Evolutionary conservation across 2,113 vertebrate species (phyloP), one percentile per base, ranked within the genome.

Genomic region (Bufo bufo): DNA sequence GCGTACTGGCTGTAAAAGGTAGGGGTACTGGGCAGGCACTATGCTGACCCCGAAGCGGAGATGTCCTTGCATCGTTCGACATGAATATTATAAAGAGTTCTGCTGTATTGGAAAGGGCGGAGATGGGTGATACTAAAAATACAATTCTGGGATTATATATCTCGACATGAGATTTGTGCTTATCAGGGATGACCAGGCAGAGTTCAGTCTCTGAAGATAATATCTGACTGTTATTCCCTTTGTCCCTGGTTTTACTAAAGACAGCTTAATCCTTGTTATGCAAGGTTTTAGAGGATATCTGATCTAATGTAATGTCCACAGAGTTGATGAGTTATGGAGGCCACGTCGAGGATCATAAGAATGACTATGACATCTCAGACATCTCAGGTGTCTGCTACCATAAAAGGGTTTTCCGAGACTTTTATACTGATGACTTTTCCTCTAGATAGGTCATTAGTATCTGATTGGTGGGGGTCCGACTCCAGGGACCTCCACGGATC

Each of bases 141-240:
- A 61, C 19, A 23, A 49, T 63, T 82, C 10, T 19, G 4, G 43
- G 80, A 82, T 82, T 63, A 47, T 59, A 47, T 82, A 49, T 82
- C 59, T 82, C n/a, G 17, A n/a, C 59, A 20, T 63, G 80, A 65
- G 58, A 65, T 82, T 82, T 63, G 33, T 19, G 79, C 79, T 82
- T 82, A 82, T 82, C 79, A 43, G 79, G 4, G 14, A 63, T 82
- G 23, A 45, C 58, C 56, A 82, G 80, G 80, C 80, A 63, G 59
- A 19, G 58, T 82, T 82, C 80, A 49, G 58, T 49, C 79, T 11
- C n/a, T 43, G 33, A 5, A 49, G 45, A 65, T 63, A 8, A 10
- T 65, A 63, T 82, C 33, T 12, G 45, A 65, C 14, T 61, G 65
- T 49, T 49, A 82, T 82, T 49, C 12, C 14, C 45, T 63, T 61